Base-by-base conservation (phyloP, 1,140 invertebrate genomes). In the Diabrotica undecimpunctata region DNA sequence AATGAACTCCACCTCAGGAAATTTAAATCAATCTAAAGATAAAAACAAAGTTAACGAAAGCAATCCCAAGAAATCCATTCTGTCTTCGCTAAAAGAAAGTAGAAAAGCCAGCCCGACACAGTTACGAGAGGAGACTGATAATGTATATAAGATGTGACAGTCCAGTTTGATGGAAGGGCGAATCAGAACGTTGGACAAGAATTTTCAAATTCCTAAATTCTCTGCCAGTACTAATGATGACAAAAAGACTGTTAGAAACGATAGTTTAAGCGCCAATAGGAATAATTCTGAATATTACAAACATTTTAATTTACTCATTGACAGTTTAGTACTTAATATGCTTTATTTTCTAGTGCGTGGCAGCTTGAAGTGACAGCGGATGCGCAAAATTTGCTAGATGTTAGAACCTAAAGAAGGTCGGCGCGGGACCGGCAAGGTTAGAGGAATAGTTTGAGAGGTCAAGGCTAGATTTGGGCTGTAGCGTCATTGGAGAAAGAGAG, bases 161-260 rank as follows among this genome's bases (percentile, higher is more conserved):
- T 84, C 79, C 65, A 81, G 86, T 61, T 74, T 87, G 39, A 87
- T 90, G 66, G 89, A 91, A 73, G 88, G 89, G 11, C 78, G 90
- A 12, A 90, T 90, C 53, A 92, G 92, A 70, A 86, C 89, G 13
- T 76, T 93, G 7, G 90, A 93, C 73, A 91, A 90, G 0, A 93
- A 91, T 74, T 93, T 92, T 81, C 91, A 93, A 81, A 93, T 93
- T 73, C 91, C 91, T 0, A 93, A 93, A 79, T 74, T 93, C 58
- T 90, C 88, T 0, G 86, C 86, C 0, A 74, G 86, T 54, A 75
- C 81, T n/a, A 77, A 10, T 77, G 79, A 81, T 36, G 74, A 77
- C 50, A 75, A 77, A 54, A 74, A 77, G 58, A 56, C 69, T 12
- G 66, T 61, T 13, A 69, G 55, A 12, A 59, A 38, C 11, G 56